Percentiles rank a stretch among this genome's conserved stretches.
Evolutionary conservation across 2,113 vertebrate species (phyloP).

Genomic region (Sphyrna mokarran): DNA sequence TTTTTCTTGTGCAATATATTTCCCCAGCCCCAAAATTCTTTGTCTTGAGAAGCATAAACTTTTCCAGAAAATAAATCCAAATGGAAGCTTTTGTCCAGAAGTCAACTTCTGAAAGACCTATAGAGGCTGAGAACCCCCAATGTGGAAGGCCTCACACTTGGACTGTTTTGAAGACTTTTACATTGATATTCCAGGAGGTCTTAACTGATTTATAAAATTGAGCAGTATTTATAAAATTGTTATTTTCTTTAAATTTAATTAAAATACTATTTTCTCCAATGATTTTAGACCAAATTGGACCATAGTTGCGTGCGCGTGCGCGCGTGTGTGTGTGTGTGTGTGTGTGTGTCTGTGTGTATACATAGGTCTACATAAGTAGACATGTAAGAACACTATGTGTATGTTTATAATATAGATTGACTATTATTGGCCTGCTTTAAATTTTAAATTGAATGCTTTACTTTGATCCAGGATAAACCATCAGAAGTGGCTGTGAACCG

Average conservation of each 20-base stretch:
- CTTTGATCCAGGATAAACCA: background rate
- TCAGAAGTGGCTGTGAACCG: background rate
- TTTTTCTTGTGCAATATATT: background rate
- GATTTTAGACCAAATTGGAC: background rate
- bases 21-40: background rate
- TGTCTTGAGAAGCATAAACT: background rate
- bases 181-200: background rate
- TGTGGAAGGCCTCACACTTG: background rate
- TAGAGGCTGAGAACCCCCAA: background rate
- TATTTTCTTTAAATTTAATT: background rate
- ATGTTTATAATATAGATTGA: background rate
- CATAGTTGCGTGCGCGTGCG: background rate
- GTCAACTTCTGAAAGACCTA: background rate
- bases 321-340: background rate
- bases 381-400: background rate
- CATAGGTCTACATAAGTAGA: background rate
- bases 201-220: background rate
- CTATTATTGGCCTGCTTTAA: background rate
- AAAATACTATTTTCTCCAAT: background rate
- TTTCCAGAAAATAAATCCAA: background rate
- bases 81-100: background rate
- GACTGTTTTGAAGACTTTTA: background rate
- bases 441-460: background rate
- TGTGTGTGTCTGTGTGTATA: background rate
- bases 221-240: background rate